Evolutionary conservation across 2,797 vertebrate genomes (phyloP), one percentile per base, ranked within the genome.

Genomic region (Neosalanx taihuensis): DNA sequence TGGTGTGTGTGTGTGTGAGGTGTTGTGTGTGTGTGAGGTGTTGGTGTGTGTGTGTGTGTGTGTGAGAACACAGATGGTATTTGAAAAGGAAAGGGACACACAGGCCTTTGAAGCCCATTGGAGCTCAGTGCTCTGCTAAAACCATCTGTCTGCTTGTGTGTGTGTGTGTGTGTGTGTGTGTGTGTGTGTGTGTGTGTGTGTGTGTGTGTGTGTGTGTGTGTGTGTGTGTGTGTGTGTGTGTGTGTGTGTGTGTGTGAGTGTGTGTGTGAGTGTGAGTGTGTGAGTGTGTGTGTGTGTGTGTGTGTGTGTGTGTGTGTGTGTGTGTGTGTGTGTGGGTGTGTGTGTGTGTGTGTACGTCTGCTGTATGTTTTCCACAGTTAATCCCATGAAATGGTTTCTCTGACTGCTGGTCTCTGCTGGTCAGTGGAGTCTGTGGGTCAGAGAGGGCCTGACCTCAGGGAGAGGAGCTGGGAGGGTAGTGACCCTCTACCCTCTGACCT

Each of bases 21-120:
- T 5, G 3, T 4, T 4, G 53, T 56, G 53, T 56, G 53, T 56
- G 53, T 56, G 53, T 56, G 53, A 49, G n/a, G n/a, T n/a, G n/a
- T n/a, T n/a, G n/a, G 23, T 23, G 60, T 64, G 23, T 17, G 20
- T 49, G 26, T 17, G 82, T 85, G 81, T 71, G 79, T 83, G 79
- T 79, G 79, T 78, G 49, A 73, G 78, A 73, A 83, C 90, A 89
- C 91, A 92, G 90, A 92, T 91, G 90, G 91, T 74, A 81, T 86
- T 88, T 88, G 81, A 88, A 90, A 89, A 88, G 76, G 86, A 83
- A 76, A 33, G 65, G 79, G 85, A 87, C 77, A 88, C 37, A 41
- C 70, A 74, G 64, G 61, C 68, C 90, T 92, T 91, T 92, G 90
- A 92, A 91, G 91, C 86, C 84, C 74, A 78, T 81, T 88, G 84